Evolutionary conservation across 64 coral and sea anemone genomes (phyloP).

Genomic region (Porites australiensis): DNA sequence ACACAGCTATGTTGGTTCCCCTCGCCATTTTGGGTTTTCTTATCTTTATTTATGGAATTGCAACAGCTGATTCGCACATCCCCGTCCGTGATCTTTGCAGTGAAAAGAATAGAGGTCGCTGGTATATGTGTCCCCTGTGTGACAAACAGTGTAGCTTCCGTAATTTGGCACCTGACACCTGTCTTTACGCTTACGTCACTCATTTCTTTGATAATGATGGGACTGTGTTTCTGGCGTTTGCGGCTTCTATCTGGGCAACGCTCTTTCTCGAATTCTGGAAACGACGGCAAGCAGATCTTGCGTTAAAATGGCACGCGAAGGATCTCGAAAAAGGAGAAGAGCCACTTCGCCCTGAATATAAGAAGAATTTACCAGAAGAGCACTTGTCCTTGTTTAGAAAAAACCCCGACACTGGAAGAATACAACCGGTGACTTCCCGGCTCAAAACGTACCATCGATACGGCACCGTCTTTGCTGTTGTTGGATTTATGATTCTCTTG

Average conservation of each 20-base stretch:
- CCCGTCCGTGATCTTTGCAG: constrained; percentile 67
- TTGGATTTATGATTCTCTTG: constrained; percentile 72
- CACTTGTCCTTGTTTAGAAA: background rate
- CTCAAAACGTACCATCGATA: constrained; percentile 52
- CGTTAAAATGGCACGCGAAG: constrained; percentile 75
- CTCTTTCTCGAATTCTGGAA: constrained; percentile 89
- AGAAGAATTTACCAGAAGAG: constrained; percentile 52
- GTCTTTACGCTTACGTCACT: constrained; percentile 57
- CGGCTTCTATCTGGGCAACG: constrained; percentile 80
- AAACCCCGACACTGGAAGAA: constrained; percentile 71
- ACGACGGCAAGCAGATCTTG: constrained; percentile 66
- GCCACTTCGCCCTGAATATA: constrained; percentile 77
- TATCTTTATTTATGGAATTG: constrained; percentile 60
- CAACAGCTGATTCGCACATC: constrained; percentile 35
- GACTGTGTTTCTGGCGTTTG: constrained; percentile 59
- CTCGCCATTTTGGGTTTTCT: constrained; percentile 58
- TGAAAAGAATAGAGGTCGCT: constrained; percentile 35
- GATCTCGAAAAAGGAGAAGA: constrained; percentile 82
- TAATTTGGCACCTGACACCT: constrained; percentile 69
- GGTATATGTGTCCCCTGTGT: constrained; percentile 84
- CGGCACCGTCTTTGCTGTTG: constrained; percentile 41
- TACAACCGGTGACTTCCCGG: constrained; percentile 42
- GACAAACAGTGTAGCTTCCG: constrained; percentile 72
- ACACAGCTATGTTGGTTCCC: constrained; percentile 67
- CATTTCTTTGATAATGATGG: constrained; percentile 84